phyloP scores from a whole-genome alignment of 2,888 invertebrate species.

The Leptopilina drosophilae region DNA sequence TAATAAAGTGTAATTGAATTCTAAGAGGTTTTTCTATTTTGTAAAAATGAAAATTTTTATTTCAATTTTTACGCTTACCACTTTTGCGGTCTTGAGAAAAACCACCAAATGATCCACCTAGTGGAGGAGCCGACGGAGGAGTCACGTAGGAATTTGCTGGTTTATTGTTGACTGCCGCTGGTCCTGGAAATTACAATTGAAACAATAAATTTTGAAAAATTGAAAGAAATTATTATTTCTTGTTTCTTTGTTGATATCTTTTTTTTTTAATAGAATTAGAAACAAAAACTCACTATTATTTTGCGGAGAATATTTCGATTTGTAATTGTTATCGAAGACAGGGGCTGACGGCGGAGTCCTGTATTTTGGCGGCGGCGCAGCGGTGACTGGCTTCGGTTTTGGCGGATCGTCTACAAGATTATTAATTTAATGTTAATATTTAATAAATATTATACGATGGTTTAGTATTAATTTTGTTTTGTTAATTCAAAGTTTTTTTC shows the following conservation, averaged over 20 bases:
- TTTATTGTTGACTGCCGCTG: neutral
- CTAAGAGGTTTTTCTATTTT: no score
- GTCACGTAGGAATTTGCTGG: neutral
- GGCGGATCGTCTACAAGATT: neutral
- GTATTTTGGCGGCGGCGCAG: neutral
- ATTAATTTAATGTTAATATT: no score
- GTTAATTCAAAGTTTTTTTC: no score
- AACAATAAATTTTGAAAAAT: no score
- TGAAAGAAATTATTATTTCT: no score
- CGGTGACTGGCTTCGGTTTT: neutral
- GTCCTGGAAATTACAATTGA: neutral
- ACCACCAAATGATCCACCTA: neutral
- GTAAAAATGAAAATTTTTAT: no score
- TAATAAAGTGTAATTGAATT: no score
- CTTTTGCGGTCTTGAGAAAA: neutral
- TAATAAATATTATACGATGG: no score
- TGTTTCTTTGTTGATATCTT: no score
- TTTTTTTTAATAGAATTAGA: neutral
- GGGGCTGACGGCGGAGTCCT: slow-evolving; percentile 17
- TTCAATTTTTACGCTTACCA: neutral
- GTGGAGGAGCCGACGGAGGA: slow-evolving; percentile 7
- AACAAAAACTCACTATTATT: neutral
- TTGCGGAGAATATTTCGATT: neutral
- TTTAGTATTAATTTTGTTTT: no score
- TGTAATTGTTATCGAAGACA: neutral